phyloP scores from a whole-genome alignment of 2,797 vertebrate species.

The Rachycentron canadum region DNA sequence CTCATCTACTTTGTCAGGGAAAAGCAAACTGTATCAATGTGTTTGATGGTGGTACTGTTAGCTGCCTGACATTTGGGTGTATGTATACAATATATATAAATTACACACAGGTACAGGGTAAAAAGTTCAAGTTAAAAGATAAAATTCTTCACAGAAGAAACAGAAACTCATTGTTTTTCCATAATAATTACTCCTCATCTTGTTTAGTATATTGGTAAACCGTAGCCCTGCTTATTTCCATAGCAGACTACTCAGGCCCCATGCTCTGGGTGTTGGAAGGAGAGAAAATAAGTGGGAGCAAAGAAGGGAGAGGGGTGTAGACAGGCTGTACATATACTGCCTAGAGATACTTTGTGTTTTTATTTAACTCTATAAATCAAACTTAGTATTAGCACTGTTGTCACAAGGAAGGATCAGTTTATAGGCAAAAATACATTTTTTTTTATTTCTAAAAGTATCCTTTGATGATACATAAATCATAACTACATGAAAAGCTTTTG shows the following conservation, averaged over 20 bases:
- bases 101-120: background rate
- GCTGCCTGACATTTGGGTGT: background rate
- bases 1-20: conserved; percentile 27
- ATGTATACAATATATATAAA: background rate
- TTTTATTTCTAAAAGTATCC: conserved; percentile 49
- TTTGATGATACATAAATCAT: conserved; percentile 45
- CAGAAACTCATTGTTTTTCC: background rate
- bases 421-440: conserved; percentile 48
- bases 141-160: conserved; percentile 7
- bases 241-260: conserved; percentile 39
- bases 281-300: conserved; percentile 28
- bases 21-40: conserved; percentile 19
- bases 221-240: conserved; percentile 47
- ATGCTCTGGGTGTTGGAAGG: conserved; percentile 44
- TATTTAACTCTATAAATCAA: conserved; percentile 65
- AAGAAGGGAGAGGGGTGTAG: conserved; percentile 3
- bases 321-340: conserved; percentile 7
- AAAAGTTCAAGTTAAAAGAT: conserved; percentile 3
- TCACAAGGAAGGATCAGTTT: conserved; percentile 58
- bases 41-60: conserved; percentile 20
- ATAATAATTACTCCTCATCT: conserved; percentile 6
- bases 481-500: conserved; percentile 48
- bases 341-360: conserved; percentile 41
- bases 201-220: conserved; percentile 9
- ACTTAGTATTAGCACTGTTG: conserved; percentile 16